Percentiles rank a stretch among this genome's conserved stretches.
phyloP scores from a whole-genome alignment of 2,888 invertebrate genomes.

The Ochlodes sylvanus region DNA sequence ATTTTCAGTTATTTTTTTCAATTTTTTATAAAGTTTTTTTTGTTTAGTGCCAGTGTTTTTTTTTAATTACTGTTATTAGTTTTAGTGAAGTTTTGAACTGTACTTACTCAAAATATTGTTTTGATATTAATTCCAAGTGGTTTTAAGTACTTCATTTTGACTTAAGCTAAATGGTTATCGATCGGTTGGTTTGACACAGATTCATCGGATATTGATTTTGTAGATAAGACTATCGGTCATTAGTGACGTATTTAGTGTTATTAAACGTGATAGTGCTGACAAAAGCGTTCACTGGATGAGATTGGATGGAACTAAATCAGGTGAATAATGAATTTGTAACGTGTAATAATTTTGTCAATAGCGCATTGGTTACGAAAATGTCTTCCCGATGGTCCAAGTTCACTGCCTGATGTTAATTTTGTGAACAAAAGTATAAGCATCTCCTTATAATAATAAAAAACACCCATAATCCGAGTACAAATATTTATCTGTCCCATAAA shows the following conservation, averaged over 20 bases:
- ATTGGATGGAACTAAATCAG: not conserved
- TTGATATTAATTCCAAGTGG: not conserved
- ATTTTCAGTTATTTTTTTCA: not conserved
- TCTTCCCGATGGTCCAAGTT: too few species aligned
- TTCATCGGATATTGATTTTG: conserved; percentile 28
- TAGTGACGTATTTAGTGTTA: conserved; percentile 3
- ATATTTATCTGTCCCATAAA: too few species aligned
- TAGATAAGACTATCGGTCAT: conserved; percentile 19
- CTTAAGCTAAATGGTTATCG: conserved; percentile 6
- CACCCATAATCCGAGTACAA: too few species aligned
- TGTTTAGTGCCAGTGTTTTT: not conserved
- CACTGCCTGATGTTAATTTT: too few species aligned
- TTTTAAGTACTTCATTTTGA: not conserved
- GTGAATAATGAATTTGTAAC: not conserved
- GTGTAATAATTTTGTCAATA: too few species aligned
- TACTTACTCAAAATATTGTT: not conserved
- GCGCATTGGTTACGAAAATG: too few species aligned
- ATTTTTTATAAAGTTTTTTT: not conserved
- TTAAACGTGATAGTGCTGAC: not conserved
- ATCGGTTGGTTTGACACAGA: conserved; percentile 24
- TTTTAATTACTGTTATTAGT: not conserved
- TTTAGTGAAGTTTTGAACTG: not conserved
- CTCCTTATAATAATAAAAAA: too few species aligned
- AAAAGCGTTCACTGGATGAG: not conserved
- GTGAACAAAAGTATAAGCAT: too few species aligned